These are phyloP conservation scores for Macroglossus sobrinus DNA, from an alignment of 2,113 vertebrate species.

Conservation along the genomic window DNA sequence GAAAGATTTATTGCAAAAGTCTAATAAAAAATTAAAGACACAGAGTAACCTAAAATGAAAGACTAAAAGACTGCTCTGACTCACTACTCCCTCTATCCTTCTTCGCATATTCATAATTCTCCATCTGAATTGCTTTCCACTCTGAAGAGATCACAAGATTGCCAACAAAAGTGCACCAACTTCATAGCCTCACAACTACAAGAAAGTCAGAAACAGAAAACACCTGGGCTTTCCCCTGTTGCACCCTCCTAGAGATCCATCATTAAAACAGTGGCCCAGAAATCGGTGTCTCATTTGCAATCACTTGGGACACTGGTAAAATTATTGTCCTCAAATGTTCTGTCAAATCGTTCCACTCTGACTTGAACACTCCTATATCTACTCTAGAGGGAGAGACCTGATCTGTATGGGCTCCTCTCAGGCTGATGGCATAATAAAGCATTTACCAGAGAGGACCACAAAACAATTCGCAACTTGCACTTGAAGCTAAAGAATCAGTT, in stretches of 20 bases:
- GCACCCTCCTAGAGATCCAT: neutral
- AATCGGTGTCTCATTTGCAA: neutral
- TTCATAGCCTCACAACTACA: neutral
- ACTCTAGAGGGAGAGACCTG: neutral
- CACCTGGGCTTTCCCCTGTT: neutral
- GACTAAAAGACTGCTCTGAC: neutral
- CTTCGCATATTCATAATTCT: neutral
- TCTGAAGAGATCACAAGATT: neutral
- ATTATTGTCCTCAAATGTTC: neutral
- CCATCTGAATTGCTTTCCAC: neutral
- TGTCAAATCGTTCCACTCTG: neutral
- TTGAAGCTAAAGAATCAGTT: neutral
- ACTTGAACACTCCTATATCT: neutral
- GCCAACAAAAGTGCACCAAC: neutral
- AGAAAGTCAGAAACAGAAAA: neutral
- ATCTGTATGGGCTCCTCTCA: neutral
- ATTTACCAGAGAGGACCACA: neutral
- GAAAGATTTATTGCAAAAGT: neutral
- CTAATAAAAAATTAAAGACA: neutral
- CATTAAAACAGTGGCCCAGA: neutral
- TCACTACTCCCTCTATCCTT: neutral
- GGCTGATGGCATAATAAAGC: neutral
- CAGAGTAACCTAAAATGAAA: neutral
- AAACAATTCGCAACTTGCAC: neutral
- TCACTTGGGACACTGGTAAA: neutral